Percentiles rank a stretch among this genome's conserved stretches.
phyloP scores from a whole-genome alignment of 2,888 invertebrate genomes.

The Lordiphosa fenestrarum region DNA sequence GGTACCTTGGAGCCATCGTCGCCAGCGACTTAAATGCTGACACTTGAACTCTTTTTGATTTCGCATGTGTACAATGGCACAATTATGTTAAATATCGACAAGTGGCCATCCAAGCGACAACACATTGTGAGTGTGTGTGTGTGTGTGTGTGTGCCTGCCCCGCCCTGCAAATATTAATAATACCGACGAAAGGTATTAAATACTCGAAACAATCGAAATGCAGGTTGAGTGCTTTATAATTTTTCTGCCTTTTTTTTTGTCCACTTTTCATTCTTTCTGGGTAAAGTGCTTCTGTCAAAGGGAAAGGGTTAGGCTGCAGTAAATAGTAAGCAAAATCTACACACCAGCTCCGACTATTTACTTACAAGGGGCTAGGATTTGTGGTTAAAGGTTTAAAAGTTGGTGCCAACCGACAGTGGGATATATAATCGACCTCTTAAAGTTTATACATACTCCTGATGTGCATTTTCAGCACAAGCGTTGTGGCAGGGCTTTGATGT shows the following conservation, averaged over 20 bases:
- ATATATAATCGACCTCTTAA: too few species aligned
- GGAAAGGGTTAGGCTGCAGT: too few species aligned
- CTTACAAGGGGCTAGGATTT: too few species aligned
- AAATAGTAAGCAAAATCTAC: too few species aligned
- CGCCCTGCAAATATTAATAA: conserved; percentile 38
- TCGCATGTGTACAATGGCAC: conserved; percentile 56
- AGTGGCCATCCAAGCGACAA: conserved; percentile 47
- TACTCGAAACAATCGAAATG: conserved; percentile 53
- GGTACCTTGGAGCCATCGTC: conserved; percentile 32
- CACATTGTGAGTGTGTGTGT: conserved; percentile 24
- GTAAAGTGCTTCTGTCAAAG: too few species aligned
- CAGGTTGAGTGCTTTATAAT: conserved; percentile 48
- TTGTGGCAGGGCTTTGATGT: too few species aligned
- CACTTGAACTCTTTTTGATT: conserved; percentile 69
- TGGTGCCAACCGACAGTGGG: too few species aligned
- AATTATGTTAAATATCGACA: conserved; percentile 78
- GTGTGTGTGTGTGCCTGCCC: conserved; percentile 42
- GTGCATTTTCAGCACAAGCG: too few species aligned
- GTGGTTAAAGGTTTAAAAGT: too few species aligned
- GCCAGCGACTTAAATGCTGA: conserved; percentile 51
- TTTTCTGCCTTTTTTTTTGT: conserved; percentile 2
- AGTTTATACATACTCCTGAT: too few species aligned
- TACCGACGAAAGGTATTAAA: conserved; percentile 61
- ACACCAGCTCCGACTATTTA: too few species aligned
- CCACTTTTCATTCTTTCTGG: not conserved